Base-by-base conservation (phyloP, 1,140 invertebrate species). In the Brachionus sp. region DNA sequence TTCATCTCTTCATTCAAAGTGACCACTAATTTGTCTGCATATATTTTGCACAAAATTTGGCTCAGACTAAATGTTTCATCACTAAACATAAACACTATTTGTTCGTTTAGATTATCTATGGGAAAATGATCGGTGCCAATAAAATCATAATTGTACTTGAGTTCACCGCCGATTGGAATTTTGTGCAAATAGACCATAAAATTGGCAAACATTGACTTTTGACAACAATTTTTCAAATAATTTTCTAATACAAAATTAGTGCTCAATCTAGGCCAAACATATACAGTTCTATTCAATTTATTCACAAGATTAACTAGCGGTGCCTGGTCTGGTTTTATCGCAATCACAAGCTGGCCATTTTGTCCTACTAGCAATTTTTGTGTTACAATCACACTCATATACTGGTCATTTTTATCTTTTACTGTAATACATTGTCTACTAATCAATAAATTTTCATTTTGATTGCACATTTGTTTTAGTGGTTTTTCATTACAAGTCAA, bases 21-120 rank as follows among this genome's bases (percentile, higher is more conserved):
- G 84, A 84, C 62, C 85, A 77, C 10, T 62, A 82, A 4, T 77
- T 84, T 62, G 84, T 82, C 35, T 16, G 33, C 46, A 37, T 80
- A 80, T 0, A 80, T 80, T 80, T 66, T 57, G n/a, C 77, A 80
- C 50, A 80, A 66, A 62, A 37, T 80, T 42, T 39, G 50, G 25
- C 62, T 80, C 16, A 80, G 19, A 13, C 57, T 25, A 35, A 62
- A 62, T 16, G 39, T 44, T 0, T 57, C 46, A 66, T 42, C 33
- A n/a, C 33, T 33, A 19, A 80, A 80, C 77, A 80, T 80, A 16
- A 80, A 80, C n/a, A 62, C 16, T 42, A 80, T 66, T 80, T 80
- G 77, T 13, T 80, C 50, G 37, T 44, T 80, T n/a, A 80, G 7
- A 19, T 80, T 80, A 7, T 80, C 77, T 13, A 80, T 80, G n/a